Conservation (phyloP, 2,113 vertebrate genomes). For the Rhea americana region DNA sequence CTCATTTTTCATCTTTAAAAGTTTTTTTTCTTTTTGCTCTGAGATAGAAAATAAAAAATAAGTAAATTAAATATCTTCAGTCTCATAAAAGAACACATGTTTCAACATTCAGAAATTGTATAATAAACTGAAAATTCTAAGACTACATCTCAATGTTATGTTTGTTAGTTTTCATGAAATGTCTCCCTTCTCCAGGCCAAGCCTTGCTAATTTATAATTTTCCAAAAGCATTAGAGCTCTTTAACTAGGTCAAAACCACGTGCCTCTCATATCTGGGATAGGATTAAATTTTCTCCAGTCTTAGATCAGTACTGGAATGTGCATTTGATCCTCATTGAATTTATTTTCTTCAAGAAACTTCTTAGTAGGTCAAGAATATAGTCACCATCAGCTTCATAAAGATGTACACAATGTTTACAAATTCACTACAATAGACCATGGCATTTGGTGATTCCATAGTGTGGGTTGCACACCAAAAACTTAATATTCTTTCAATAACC, state of each 20-base stretch:
- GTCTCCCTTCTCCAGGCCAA: not conserved
- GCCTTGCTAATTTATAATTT: not conserved
- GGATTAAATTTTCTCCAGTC: not conserved
- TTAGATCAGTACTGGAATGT: not conserved
- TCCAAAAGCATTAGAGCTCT: not conserved
- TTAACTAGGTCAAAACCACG: not conserved
- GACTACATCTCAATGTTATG: not conserved
- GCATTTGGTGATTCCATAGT: not conserved
- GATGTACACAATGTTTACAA: not conserved
- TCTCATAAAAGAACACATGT: not conserved
- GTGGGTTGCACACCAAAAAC: not conserved
- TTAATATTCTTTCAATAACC: not conserved
- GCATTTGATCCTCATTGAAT: not conserved
- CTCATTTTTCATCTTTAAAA: not conserved
- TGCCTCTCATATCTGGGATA: not conserved
- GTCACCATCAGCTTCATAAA: not conserved
- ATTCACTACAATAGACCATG: not conserved
- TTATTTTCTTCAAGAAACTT: not conserved
- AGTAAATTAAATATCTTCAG: not conserved
- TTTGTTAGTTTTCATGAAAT: not conserved
- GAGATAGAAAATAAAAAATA: not conserved
- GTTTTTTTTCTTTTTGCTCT: accelerated
- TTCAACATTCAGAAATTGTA: not conserved
- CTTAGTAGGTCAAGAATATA: not conserved
- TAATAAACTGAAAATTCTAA: not conserved